Percentiles rank a stretch among this genome's conserved stretches.
Evolutionary conservation across 2,888 invertebrate species (phyloP).

Genomic region (Bembecia ichneumoniformis): DNA sequence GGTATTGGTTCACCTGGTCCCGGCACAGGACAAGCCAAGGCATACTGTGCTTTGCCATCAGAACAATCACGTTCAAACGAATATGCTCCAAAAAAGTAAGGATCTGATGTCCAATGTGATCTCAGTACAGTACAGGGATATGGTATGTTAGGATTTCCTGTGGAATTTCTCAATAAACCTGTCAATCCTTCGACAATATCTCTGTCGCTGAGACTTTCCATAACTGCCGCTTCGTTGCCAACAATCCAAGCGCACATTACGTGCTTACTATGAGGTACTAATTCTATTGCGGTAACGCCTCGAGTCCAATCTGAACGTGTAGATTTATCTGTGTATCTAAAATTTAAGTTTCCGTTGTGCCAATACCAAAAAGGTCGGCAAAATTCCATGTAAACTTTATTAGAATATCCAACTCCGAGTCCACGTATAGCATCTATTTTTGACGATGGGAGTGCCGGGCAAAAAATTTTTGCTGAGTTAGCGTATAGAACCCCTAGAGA

Average conservation of each 20-base stretch:
- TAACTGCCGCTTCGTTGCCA: conserved; percentile 76
- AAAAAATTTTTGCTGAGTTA: conserved; percentile 76
- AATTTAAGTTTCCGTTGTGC: conserved; percentile 75
- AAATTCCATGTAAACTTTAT: conserved; percentile 84
- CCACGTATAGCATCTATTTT: conserved; percentile 79
- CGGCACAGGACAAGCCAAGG: conserved; percentile 76
- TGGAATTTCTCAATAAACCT: conserved; percentile 73
- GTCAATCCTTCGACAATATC: conserved; percentile 78
- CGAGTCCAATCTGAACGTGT: conserved; percentile 78
- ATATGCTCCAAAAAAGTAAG: conserved; percentile 79
- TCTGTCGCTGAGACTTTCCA: conserved; percentile 78
- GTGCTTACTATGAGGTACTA: conserved; percentile 78
- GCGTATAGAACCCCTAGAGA: conserved; percentile 82
- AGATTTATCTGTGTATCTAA: conserved; percentile 73
- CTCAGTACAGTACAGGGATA: conserved; percentile 77
- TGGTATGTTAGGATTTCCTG: conserved; percentile 74
- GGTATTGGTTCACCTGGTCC: conserved; percentile 72
- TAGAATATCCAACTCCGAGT: conserved; percentile 80
- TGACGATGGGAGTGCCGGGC: conserved; percentile 77
- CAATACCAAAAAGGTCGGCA: conserved; percentile 81
- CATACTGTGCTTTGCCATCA: conserved; percentile 42
- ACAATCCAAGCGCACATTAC: conserved; percentile 80
- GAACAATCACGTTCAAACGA: conserved; percentile 66
- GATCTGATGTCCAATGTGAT: conserved; percentile 82
- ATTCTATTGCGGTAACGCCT: conserved; percentile 78